phyloP scores from a whole-genome alignment of 2,797 vertebrate species.

The Characodon lateralis region DNA sequence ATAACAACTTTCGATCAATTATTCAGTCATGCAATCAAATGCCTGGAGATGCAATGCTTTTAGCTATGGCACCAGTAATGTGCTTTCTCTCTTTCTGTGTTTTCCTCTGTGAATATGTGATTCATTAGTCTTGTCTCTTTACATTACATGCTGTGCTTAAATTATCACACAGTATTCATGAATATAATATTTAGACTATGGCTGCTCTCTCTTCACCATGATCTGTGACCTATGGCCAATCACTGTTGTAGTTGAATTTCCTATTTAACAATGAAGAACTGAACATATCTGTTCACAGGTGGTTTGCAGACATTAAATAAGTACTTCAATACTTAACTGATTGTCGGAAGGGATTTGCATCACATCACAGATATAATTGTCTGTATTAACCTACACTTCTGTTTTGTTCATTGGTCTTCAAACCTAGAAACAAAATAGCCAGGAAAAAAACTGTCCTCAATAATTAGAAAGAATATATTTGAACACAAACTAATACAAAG shows the following conservation, averaged over 20 bases:
- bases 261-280: neutral
- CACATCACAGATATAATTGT: too few relatives aligned
- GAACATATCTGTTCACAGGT: neutral
- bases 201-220: neutral
- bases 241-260: neutral
- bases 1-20: slow-evolving; percentile 67
- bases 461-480: too few relatives aligned
- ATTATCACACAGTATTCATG: slow-evolving; percentile 8
- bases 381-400: too few relatives aligned
- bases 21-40: slow-evolving; percentile 68
- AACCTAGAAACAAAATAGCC: too few relatives aligned
- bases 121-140: slow-evolving; percentile 18
- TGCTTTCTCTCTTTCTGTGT: slow-evolving; percentile 3
- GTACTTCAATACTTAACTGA: neutral
- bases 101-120: neutral
- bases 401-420: too few relatives aligned
- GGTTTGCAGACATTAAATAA: neutral
- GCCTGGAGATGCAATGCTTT: slow-evolving; percentile 49
- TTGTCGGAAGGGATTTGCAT: neutral
- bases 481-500: too few relatives aligned
- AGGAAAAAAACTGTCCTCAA: too few relatives aligned
- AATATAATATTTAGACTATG: slow-evolving; percentile 1
- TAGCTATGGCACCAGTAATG: slow-evolving; percentile 32
- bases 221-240: slow-evolving; percentile 4
- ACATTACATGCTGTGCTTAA: slow-evolving; percentile 11